Evolutionary conservation across 2,797 vertebrate genomes (phyloP).

Genomic region (Paedocypris micromegethes): DNA sequence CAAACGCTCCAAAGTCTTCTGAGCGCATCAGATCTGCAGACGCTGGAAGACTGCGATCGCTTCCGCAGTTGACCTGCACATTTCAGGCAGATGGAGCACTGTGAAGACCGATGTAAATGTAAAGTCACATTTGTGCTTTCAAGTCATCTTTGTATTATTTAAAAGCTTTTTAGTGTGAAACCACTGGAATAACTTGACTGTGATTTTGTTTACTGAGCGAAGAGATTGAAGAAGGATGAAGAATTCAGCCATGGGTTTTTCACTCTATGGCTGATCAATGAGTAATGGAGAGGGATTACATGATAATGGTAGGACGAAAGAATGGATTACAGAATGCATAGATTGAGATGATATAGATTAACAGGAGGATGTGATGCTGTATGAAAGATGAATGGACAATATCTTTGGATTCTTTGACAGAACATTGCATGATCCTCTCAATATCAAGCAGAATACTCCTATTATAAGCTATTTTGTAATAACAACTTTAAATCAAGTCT

Average conservation of each 20-base stretch:
- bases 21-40: constrained; percentile 51
- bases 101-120: constrained; percentile 61
- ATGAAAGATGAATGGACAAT: no score
- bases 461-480: constrained; percentile 39
- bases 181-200: constrained; percentile 42
- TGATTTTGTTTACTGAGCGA: constrained; percentile 23
- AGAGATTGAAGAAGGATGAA: no score
- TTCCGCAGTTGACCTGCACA: constrained; percentile 5
- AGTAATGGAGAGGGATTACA: no score
- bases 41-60: constrained; percentile 8
- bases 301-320: no score
- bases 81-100: constrained; percentile 49
- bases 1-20: constrained; percentile 85
- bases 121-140: constrained; percentile 55
- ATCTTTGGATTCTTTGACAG: neutral
- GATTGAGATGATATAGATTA: constrained; percentile 31
- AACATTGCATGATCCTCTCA: constrained; percentile 12
- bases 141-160: constrained; percentile 44
- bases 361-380: neutral
- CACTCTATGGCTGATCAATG: no score
- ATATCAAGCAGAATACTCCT: constrained; percentile 3
- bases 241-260: no score
- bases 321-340: neutral
- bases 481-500: constrained; percentile 27
- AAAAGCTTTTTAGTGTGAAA: constrained; percentile 20